Conservation (phyloP, 1,140 invertebrate genomes). For the Phthorimaea operculella region DNA sequence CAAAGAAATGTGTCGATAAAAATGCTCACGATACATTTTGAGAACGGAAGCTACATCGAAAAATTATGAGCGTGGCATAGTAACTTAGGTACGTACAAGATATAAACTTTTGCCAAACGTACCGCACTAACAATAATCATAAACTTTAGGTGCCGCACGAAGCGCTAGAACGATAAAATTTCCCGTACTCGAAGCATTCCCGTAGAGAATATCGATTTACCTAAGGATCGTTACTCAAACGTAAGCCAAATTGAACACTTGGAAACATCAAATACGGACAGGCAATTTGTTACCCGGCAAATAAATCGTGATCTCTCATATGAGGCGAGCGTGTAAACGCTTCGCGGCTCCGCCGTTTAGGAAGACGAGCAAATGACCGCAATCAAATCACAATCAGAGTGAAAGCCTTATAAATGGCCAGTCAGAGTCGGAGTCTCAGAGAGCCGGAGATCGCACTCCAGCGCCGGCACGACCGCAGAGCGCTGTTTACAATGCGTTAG, state of each 20-base stretch:
- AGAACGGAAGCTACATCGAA: no score
- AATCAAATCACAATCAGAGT: conserved; percentile 56
- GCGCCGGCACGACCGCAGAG: conserved; percentile 16
- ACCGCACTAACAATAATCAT: no score
- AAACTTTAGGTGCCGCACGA: no score
- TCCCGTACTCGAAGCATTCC: background rate
- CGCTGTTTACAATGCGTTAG: conserved; percentile 40
- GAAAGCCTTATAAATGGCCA: conserved; percentile 43
- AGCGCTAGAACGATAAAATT: background rate
- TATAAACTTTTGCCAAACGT: no score
- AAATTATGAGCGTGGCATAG: no score
- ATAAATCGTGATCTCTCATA: conserved; percentile 27
- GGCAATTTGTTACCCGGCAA: conserved; percentile 29
- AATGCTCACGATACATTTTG: no score
- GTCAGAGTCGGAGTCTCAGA: conserved; percentile 14
- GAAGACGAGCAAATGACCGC: conserved; percentile 47
- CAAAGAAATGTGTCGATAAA: no score
- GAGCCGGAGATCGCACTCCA: conserved; percentile 10
- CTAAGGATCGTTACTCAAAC: conserved; percentile 7
- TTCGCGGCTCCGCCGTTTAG: conserved; percentile 26
- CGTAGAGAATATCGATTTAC: background rate
- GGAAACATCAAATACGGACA: conserved; percentile 17
- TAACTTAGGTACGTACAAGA: no score
- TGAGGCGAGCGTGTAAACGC: conserved; percentile 28
- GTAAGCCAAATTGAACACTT: conserved; percentile 11